A percentile compares a stretch with the other conserved stretches of the same genome.
phyloP scores from a whole-genome alignment of 2,888 invertebrate genomes.

The Strigamia crassipes region DNA sequence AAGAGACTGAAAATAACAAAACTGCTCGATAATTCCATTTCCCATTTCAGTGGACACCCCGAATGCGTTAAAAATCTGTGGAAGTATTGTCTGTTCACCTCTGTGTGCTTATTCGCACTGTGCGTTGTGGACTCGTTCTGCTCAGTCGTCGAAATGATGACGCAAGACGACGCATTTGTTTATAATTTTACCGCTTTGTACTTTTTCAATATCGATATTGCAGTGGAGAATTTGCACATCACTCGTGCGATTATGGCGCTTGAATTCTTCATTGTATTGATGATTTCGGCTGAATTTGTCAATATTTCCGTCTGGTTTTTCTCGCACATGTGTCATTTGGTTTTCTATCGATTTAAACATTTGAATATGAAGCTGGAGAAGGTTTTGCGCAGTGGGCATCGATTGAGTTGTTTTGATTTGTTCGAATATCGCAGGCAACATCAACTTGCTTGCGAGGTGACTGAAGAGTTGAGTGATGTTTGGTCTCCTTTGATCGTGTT shows the following conservation, averaged over 20 bases:
- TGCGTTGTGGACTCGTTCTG: no score
- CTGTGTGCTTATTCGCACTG: no score
- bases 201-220: not conserved
- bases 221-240: not conserved
- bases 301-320: not conserved
- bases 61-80: no score
- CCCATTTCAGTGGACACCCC: no score
- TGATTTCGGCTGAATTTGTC: not conserved
- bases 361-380: not conserved
- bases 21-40: no score
- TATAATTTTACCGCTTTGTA: not conserved
- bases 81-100: no score
- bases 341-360: not conserved
- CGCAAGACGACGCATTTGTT: not conserved
- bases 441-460: not conserved
- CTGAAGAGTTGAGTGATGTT: not conserved
- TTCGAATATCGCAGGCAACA: not conserved
- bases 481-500: not conserved
- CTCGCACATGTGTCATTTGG: not conserved
- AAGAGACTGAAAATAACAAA: no score
- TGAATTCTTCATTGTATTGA: not conserved
- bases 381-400: not conserved
- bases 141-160: not conserved
- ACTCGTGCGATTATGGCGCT: not conserved
- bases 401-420: not conserved